Percentiles rank a stretch among this genome's conserved stretches.
Conservation (phyloP, 30 jellyfish, hydroid and myxozoan genomes). For the Rhopilema esculentum region DNA sequence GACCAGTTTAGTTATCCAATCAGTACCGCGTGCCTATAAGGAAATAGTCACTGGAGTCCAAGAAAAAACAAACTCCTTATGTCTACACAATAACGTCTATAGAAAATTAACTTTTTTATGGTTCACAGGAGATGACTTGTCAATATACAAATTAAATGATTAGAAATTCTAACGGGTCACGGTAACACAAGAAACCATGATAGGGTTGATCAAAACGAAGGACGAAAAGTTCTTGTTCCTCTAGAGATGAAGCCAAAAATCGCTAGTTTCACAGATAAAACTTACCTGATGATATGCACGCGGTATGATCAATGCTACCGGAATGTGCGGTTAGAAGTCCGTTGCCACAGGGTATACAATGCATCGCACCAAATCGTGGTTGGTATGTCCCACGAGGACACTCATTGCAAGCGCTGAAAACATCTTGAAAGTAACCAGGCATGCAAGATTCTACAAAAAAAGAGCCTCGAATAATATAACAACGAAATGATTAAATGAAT, state of each 20-base stretch:
- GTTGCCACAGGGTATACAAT: constrained; percentile 77
- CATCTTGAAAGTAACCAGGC: constrained; percentile 84
- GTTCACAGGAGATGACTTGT: background rate
- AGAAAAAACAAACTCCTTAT: too few species aligned
- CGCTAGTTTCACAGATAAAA: background rate
- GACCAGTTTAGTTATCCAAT: too few species aligned
- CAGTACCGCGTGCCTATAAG: too few species aligned
- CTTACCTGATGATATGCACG: constrained; percentile 56
- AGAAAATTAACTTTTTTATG: background rate
- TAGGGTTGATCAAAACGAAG: background rate
- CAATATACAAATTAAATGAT: background rate
- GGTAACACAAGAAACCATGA: too few species aligned
- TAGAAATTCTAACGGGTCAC: background rate
- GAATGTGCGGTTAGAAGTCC: constrained; percentile 54
- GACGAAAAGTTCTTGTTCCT: too few species aligned
- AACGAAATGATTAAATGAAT: background rate
- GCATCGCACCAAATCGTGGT: constrained; percentile 63
- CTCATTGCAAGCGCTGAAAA: constrained; percentile 63
- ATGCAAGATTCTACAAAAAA: constrained; percentile 52
- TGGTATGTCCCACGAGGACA: constrained; percentile 89
- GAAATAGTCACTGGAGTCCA: too few species aligned
- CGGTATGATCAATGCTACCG: constrained; percentile 50
- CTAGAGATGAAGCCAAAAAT: background rate
- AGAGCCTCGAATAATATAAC: too few species aligned
- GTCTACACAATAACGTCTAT: too few species aligned